Evolutionary conservation across 2,888 invertebrate genomes (phyloP), one percentile per base, ranked within the genome.

Genomic region (Eugnorisma glareosa): DNA sequence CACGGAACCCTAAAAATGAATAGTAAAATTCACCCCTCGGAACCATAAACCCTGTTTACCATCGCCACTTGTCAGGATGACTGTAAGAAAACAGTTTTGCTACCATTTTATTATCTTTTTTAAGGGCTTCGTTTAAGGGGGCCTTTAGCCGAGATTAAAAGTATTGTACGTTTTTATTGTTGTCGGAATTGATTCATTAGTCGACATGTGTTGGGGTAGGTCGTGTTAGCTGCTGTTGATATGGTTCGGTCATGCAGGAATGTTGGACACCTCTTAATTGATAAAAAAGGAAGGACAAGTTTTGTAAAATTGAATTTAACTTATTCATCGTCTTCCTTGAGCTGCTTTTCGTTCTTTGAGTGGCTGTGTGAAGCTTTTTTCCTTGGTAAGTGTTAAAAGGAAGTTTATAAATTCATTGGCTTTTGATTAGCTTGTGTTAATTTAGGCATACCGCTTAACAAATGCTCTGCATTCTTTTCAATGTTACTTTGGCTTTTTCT

Each of bases 11-110:
- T 85, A 92, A 93, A 93, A 93, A 90, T 89, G 89, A 93, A 92
- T 90, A 91, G 91, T 93, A 92, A 92, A 92, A 88, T 91, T 93
- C 92, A 91, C 92, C 91, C 93, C 91, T 91, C 91, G 83, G 84
- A 89, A 91, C 93, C 92, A 92, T 94, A 93, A 95, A 94, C 91
- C 92, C 93, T 96, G 95, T 95, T 95, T 92, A 88, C 88, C 83
- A 87, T 81, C 83, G 91, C 92, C 94, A 95, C 95, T 96, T 94
- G 95, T 93, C 92, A 91, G 89, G 91, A 93, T 94, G 95, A 95
- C 94, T 94, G 87, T 90, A 91, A 91, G 88, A 88, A 91, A 93
- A 93, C 91, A 91, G 91, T 92, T 92, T 88, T 88, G 92, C 92
- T 92, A 92, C 93, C 88, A 92, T 88, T 91, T 90, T 90, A 91